Percentiles rank a stretch among this genome's conserved stretches.
Evolutionary conservation across 2,797 vertebrate species (phyloP).

Genomic region (Ispidina lecontei): DNA sequence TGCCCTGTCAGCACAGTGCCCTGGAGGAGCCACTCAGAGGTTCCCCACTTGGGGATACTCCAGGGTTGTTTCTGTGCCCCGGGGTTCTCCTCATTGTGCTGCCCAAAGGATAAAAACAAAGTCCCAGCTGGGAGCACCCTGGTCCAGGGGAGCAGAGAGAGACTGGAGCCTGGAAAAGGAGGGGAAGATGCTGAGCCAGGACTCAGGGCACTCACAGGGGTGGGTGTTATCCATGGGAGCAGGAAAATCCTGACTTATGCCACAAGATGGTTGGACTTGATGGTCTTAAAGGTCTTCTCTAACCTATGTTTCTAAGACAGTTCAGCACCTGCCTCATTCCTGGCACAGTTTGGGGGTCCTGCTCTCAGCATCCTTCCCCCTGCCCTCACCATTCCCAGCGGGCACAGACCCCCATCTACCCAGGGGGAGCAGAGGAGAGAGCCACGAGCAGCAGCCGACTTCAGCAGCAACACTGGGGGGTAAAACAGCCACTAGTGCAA

Average conservation of each 20-base stretch:
- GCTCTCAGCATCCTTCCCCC: background rate
- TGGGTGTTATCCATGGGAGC: rapidly evolving
- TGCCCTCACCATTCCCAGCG: rapidly evolving
- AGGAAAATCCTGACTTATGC: background rate
- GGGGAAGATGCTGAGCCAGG: background rate
- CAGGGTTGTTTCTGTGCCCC: background rate
- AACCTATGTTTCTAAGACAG: background rate
- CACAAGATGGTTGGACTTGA: no score
- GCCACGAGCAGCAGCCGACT: background rate
- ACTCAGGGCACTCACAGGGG: background rate
- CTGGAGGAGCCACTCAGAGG: rapidly evolving
- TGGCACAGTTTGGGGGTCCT: rapidly evolving
- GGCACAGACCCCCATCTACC: background rate
- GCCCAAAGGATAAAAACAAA: background rate
- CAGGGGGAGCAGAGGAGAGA: rapidly evolving
- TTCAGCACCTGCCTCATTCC: no score
- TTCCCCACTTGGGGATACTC: background rate
- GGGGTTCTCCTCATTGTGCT: rapidly evolving
- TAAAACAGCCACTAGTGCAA: background rate
- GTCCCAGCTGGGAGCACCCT: background rate
- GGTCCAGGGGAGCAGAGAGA: rapidly evolving
- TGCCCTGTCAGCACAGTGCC: background rate
- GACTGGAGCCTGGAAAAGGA: background rate
- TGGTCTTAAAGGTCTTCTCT: background rate
- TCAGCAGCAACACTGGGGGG: background rate